A percentile compares a stretch with the other conserved stretches of the same genome.
Conservation (phyloP, 2,797 vertebrate genomes). For the Coregonus ussuriensis region DNA sequence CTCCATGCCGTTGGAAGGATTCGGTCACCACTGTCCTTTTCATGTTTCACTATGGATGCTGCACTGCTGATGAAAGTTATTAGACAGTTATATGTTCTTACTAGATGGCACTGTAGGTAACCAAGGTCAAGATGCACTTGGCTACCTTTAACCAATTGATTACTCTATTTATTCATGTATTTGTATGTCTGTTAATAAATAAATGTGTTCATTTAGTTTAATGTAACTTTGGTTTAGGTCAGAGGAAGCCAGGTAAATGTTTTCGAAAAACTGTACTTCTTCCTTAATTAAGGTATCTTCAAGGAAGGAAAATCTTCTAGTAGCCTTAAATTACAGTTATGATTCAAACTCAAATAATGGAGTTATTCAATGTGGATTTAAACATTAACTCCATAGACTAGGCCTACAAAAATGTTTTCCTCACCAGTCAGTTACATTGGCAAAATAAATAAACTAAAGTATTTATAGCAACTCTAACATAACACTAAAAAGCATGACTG, state of each 20-base stretch:
- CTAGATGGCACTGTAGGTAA: background rate
- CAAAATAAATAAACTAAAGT: background rate
- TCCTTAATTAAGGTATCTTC: background rate
- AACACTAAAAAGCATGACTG: background rate
- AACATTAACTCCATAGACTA: no score
- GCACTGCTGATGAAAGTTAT: background rate
- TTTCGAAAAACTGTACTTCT: background rate
- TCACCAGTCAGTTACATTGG: no score
- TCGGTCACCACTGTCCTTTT: conserved; percentile 2
- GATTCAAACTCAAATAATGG: no score
- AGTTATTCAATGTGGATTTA: no score
- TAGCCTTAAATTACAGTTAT: no score
- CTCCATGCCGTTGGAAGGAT: background rate
- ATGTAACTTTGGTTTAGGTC: background rate
- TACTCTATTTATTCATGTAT: background rate
- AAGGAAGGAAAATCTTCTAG: no score
- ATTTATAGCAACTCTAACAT: background rate
- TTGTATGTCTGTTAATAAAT: background rate
- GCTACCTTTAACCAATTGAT: background rate
- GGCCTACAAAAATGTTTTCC: no score
- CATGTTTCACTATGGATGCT: background rate
- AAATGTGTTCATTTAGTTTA: background rate
- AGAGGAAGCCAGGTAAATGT: background rate
- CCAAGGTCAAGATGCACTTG: background rate
- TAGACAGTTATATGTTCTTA: background rate